A percentile compares a stretch with the other conserved stretches of the same genome.
Conservation (phyloP, 2,888 invertebrate species). For the Noctua fimbriata region DNA sequence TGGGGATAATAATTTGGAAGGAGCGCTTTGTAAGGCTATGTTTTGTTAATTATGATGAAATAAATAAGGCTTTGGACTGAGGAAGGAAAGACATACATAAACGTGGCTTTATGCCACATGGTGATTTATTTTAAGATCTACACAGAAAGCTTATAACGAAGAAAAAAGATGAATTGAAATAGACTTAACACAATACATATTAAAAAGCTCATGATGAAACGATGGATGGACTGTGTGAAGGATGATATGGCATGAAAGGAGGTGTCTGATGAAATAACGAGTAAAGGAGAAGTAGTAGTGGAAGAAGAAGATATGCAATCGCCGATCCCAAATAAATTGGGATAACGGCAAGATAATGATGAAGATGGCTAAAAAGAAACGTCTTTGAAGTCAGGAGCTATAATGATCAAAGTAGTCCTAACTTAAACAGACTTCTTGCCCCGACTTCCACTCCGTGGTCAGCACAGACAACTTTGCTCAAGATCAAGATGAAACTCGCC, state of each 20-base stretch:
- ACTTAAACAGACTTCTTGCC: slow-evolving; percentile 25
- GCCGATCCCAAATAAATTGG: too few relatives aligned
- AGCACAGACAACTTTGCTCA: slow-evolving; percentile 8
- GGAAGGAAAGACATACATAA: not conserved
- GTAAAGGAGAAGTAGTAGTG: too few relatives aligned
- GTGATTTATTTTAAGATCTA: not conserved
- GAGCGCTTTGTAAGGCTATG: slow-evolving; percentile 25
- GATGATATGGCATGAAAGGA: too few relatives aligned
- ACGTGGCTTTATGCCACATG: not conserved
- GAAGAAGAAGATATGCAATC: too few relatives aligned
- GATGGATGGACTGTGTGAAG: too few relatives aligned
- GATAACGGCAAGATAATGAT: too few relatives aligned
- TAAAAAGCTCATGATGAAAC: not conserved
- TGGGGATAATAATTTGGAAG: slow-evolving; percentile 63
- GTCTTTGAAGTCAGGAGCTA: not conserved
- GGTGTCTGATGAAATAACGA: too few relatives aligned
- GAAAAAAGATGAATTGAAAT: not conserved
- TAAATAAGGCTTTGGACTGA: slow-evolving; percentile 4
- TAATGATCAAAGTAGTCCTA: not conserved
- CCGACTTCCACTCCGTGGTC: slow-evolving; percentile 25
- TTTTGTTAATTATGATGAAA: slow-evolving; percentile 29
- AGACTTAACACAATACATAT: not conserved
- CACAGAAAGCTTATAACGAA: not conserved
- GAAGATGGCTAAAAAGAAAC: not conserved
- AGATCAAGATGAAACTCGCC: slow-evolving; percentile 18